Evolutionary conservation across 2,888 invertebrate genomes (phyloP).

Genomic region (Troides aeacus): DNA sequence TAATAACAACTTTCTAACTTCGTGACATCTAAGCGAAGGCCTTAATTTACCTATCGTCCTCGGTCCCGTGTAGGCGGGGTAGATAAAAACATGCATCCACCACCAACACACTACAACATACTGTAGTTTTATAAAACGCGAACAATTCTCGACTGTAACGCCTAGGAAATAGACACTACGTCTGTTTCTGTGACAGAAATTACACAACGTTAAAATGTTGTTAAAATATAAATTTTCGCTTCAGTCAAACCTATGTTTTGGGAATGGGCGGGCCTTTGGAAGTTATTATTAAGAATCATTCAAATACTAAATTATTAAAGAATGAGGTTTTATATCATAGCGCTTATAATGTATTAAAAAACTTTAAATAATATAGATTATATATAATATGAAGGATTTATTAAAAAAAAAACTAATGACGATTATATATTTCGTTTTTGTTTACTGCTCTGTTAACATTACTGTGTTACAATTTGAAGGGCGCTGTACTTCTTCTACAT

Average conservation of each 20-base stretch:
- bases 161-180: background rate
- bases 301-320: background rate
- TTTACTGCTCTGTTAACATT: too few species aligned
- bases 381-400: background rate
- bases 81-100: constrained; percentile 38
- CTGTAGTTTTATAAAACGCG: constrained; percentile 4
- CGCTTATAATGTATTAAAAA: background rate
- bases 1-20: constrained; percentile 55
- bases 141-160: constrained; percentile 33
- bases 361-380: background rate
- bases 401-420: too few species aligned
- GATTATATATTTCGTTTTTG: too few species aligned
- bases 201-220: constrained; percentile 29
- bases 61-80: constrained; percentile 49
- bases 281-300: constrained; percentile 47
- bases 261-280: constrained; percentile 54
- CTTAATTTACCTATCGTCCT: constrained; percentile 52
- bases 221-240: constrained; percentile 46
- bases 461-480: too few species aligned
- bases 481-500: too few species aligned
- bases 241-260: constrained; percentile 53
- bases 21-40: constrained; percentile 62
- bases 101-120: constrained; percentile 35
- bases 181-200: background rate
- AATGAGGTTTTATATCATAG: background rate